Percentiles rank a stretch among this genome's conserved stretches.
Conservation (phyloP, 2,888 invertebrate genomes). For the Heterodera filipjevi region DNA sequence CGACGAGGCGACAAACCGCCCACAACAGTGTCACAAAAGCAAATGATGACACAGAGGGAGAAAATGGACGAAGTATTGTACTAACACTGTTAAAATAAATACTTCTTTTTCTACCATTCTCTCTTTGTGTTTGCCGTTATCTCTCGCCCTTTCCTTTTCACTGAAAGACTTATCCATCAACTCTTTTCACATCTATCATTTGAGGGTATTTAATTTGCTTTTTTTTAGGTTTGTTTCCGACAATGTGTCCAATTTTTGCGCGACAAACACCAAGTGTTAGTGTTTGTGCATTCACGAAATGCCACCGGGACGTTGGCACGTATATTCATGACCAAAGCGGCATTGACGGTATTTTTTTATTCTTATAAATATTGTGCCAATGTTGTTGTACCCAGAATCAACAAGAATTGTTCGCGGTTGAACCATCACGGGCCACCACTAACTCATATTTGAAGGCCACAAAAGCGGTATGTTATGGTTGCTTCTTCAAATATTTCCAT, state of each 20-base stretch:
- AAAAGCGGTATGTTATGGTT: conserved; percentile 47
- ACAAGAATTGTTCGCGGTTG: conserved; percentile 43
- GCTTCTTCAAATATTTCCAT: not conserved
- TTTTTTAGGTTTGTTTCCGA: conserved; percentile 78
- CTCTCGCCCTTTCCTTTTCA: not conserved
- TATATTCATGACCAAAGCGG: conserved; percentile 80
- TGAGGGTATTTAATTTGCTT: not conserved
- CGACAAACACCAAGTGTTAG: conserved; percentile 92
- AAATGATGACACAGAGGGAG: conserved; percentile 66
- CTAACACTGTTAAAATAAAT: not conserved
- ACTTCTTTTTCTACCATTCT: not conserved
- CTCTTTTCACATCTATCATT: too few species aligned
- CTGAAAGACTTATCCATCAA: not conserved
- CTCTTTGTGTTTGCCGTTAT: not conserved
- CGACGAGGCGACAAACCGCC: conserved; percentile 34
- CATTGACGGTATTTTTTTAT: conserved; percentile 71
- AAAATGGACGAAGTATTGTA: conserved; percentile 75
- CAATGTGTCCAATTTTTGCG: conserved; percentile 84
- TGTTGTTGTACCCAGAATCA: conserved; percentile 42
- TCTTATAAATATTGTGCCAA: not conserved
- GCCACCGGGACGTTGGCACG: conserved; percentile 88
- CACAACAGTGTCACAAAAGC: conserved; percentile 47
- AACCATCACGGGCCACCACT: conserved; percentile 40
- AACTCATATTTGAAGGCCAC: conserved; percentile 46
- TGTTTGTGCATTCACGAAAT: conserved; percentile 96